Percentiles rank a stretch among this genome's conserved stretches.
These are phyloP conservation scores for Enteromius afrohamiltoni DNA, from an alignment of 2,797 vertebrate species.

Conservation along the genomic window DNA sequence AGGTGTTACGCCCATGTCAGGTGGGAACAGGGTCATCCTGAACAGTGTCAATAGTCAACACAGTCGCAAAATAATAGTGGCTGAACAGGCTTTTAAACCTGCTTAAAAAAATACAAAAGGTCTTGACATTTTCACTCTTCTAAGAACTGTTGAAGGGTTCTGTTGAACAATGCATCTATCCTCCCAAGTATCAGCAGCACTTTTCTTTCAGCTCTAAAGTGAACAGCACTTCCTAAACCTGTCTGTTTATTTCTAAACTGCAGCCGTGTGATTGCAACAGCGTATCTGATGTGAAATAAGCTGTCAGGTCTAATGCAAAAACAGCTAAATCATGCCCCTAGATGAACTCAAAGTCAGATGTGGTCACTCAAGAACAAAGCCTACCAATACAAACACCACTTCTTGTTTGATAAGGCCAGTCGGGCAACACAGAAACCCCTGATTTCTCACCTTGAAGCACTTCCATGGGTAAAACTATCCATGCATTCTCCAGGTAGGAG, in stretches of 20 bases:
- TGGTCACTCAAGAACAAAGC: background rate
- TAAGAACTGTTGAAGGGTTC: background rate
- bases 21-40: background rate
- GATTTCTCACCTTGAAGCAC: constrained; percentile 94
- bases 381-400: constrained; percentile 24
- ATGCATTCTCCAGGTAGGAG: constrained; percentile 94
- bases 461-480: constrained; percentile 97
- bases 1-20: background rate
- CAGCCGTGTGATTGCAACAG: constrained; percentile 16
- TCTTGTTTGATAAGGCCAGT: constrained; percentile 11
- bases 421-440: background rate
- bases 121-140: background rate
- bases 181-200: background rate
- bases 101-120: background rate
- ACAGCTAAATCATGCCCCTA: constrained; percentile 47
- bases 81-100: constrained; percentile 23
- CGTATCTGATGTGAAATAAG: constrained; percentile 17
- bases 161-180: background rate
- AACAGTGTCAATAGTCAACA: constrained; percentile 15
- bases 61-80: background rate
- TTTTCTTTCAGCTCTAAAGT: background rate
- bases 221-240: background rate
- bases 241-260: background rate
- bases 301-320: constrained; percentile 2
- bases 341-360: constrained; percentile 7